These are phyloP conservation scores for Macaria notata DNA, from an alignment of 2,888 invertebrate species.

Conservation along the genomic window DNA sequence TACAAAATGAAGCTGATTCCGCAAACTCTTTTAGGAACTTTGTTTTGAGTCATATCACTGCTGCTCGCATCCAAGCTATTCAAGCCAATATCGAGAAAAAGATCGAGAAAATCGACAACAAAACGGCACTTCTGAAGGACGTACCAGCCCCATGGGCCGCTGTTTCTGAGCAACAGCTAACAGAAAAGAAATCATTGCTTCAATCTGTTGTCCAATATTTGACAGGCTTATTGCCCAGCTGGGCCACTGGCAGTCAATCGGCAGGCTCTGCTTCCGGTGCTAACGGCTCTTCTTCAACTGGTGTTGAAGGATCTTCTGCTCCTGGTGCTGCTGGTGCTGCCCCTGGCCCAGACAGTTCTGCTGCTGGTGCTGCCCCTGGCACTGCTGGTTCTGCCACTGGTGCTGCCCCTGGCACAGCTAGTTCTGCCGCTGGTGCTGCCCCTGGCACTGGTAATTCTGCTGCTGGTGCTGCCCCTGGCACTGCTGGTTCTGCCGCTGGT, in stretches of 20 bases:
- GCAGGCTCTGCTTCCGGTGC: neutral
- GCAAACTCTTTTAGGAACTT: constrained; percentile 54
- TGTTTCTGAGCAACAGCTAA: constrained; percentile 50
- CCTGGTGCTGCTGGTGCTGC: neutral
- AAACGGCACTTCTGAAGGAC: constrained; percentile 57
- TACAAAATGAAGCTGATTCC: constrained; percentile 46
- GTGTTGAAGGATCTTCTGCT: neutral
- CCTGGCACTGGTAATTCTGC: neutral
- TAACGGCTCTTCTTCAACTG: neutral
- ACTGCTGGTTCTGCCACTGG: constrained; percentile 2
- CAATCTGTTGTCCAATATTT: constrained; percentile 57
- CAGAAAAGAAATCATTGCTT: constrained; percentile 60
- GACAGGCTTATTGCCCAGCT: constrained; percentile 58
- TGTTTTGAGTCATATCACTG: constrained; percentile 56
- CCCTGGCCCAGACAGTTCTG: constrained; percentile 1
- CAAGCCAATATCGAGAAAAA: constrained; percentile 56
- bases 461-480: neutral
- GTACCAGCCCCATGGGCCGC: constrained; percentile 55
- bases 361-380: neutral
- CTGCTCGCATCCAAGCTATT: constrained; percentile 55
- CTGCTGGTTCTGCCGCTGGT: constrained; percentile 6
- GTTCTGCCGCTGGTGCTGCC: neutral
- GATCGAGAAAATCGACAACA: constrained; percentile 63
- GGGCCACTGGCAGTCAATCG: constrained; percentile 46
- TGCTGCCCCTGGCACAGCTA: constrained; percentile 9